Conservation (phyloP, 1,140 invertebrate genomes). For the Lucilia sericata region DNA sequence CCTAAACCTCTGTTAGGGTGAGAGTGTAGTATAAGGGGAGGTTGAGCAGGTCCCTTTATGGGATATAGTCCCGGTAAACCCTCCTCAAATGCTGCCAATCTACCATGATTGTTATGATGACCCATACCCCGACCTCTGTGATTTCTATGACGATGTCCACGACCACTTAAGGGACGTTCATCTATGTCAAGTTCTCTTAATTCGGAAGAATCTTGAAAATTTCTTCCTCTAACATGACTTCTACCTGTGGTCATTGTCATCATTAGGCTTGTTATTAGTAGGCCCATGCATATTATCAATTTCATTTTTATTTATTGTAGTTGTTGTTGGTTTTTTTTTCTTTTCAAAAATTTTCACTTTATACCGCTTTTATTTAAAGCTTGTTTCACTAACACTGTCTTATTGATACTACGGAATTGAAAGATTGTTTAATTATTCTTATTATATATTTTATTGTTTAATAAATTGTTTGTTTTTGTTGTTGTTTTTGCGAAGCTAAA, state of each 20-base stretch:
- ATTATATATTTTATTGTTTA: not conserved
- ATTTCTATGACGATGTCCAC: not conserved
- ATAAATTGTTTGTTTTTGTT: not conserved
- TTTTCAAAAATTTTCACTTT: too few species aligned
- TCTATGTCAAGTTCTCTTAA: not conserved
- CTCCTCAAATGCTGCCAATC: not conserved
- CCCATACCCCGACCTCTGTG: not conserved
- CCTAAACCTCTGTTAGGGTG: too few species aligned
- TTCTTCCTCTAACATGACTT: not conserved
- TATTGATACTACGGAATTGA: not conserved
- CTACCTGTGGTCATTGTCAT: not conserved
- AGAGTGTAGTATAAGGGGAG: not conserved
- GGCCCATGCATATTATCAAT: not conserved
- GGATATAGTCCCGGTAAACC: not conserved
- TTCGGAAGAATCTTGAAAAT: not conserved
- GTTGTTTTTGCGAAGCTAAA: not conserved
- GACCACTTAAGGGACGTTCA: not conserved
- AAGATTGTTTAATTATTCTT: constrained; percentile 21
- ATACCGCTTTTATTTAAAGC: not conserved
- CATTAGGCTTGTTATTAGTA: not conserved
- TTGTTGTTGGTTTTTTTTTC: not conserved
- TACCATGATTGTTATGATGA: not conserved
- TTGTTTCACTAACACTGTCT: not conserved
- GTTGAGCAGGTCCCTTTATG: not conserved
- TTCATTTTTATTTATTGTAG: not conserved